phyloP scores from a whole-genome alignment of 2,113 vertebrate species.

The Calonectris borealis region DNA sequence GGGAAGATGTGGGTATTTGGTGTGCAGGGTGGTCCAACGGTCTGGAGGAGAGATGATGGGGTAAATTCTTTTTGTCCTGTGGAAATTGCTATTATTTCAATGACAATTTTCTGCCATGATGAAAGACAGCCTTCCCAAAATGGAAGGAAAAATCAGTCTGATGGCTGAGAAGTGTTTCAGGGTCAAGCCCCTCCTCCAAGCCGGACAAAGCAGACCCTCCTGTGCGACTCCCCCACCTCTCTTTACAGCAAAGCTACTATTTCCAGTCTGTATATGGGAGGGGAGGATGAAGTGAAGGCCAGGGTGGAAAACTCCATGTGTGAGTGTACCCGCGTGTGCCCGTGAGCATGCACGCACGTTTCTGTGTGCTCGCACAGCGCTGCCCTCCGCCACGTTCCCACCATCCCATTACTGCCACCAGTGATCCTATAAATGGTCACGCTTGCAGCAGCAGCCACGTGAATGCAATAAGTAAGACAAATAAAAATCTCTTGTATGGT shows the following conservation, averaged over 20 bases:
- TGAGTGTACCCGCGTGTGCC: rapidly evolving
- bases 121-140: not conserved
- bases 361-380: rapidly evolving
- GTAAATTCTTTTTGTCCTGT: not conserved
- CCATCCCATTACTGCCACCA: not conserved
- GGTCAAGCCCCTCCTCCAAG: not conserved
- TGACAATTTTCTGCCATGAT: not conserved
- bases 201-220: not conserved
- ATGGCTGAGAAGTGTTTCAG: not conserved
- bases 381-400: not conserved
- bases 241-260: not conserved
- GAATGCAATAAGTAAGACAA: not conserved
- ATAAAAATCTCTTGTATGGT: not conserved
- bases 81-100: not conserved
- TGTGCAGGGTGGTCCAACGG: too few relatives aligned
- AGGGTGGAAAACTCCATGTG: not conserved
- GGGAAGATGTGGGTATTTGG: not conserved
- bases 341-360: rapidly evolving
- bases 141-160: not conserved
- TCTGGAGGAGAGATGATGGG: not conserved
- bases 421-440: rapidly evolving
- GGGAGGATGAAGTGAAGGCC: not conserved
- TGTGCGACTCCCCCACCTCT: not conserved
- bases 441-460: not conserved
- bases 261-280: rapidly evolving